Conservation (phyloP, 2,888 invertebrate species). For the Phyllotreta striolata region DNA sequence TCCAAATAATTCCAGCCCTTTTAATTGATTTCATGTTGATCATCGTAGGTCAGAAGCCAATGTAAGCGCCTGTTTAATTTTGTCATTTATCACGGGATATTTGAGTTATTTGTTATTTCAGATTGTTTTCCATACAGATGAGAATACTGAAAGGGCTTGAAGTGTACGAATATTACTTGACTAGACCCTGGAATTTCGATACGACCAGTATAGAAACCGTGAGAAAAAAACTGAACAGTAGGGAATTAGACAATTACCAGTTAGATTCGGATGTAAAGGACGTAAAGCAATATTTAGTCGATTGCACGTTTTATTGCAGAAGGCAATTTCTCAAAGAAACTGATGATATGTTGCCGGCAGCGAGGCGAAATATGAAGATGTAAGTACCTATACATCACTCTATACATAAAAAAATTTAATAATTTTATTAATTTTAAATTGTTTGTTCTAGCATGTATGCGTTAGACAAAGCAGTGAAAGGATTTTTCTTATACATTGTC, state of each 20-base stretch:
- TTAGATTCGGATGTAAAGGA: constrained; percentile 76
- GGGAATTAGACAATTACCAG: constrained; percentile 69
- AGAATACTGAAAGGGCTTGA: constrained; percentile 86
- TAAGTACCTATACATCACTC: constrained; percentile 63
- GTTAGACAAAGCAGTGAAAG: too few species aligned
- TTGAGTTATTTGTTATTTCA: constrained; percentile 19
- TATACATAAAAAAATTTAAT: too few species aligned
- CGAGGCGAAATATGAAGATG: constrained; percentile 80
- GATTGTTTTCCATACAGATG: constrained; percentile 34
- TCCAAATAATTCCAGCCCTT: constrained; percentile 91
- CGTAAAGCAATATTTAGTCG: constrained; percentile 79
- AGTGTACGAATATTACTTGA: constrained; percentile 90
- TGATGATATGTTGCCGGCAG: constrained; percentile 81
- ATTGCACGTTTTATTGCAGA: constrained; percentile 81
- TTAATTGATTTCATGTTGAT: constrained; percentile 80
- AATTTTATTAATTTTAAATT: too few species aligned
- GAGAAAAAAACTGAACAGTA: constrained; percentile 69
- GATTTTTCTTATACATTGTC: too few species aligned
- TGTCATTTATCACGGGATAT: not conserved
- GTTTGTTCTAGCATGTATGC: too few species aligned
- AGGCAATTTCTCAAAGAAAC: constrained; percentile 82
- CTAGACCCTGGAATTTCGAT: constrained; percentile 88
- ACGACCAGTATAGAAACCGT: constrained; percentile 59
- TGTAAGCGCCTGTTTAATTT: constrained; percentile 66
- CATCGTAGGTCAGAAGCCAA: constrained; percentile 84